Evolutionary conservation across 2,888 invertebrate genomes (phyloP), one percentile per base, ranked within the genome.

Genomic region (Ophion ellenae): DNA sequence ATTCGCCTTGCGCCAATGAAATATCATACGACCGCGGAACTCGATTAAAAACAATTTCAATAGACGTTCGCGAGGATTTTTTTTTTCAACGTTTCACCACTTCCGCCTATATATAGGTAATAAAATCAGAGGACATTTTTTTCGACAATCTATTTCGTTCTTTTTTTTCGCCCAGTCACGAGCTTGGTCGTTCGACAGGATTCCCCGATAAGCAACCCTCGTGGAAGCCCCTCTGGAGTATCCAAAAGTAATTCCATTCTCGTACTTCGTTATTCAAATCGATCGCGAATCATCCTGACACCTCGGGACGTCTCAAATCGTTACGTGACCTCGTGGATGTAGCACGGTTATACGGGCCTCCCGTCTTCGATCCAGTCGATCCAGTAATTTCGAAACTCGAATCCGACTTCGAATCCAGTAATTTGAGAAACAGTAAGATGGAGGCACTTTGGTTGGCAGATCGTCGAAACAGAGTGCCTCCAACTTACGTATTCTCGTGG

Each of bases 31-130:
- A 78, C 61, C 36, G 40, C 47, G n/a, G 11, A 78, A 86, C 36
- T 79, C 81, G 83, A 81, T 84, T 84, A 86, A 86, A 86, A 83
- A 86, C 78, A 76, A 84, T 78, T 76, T 86, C 71, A 45, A 67
- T 71, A 45, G 61, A 40, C 71, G 64, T 69, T 79, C 20, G 69
- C 47, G 64, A 64, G 81, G 75, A 53, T 78, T 61, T 20, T 61
- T 61, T 61, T 74, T 78, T 40, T 67, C 61, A 53, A 24, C n/a
- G 83, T 70, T 75, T 81, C 74, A 81, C 57, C 63, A 64, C 53
- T 53, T 40, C 24, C 63, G 11, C 59, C 20, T 14, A 17, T 32
- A 71, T 47, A 5, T 24, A 28, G 17, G 45, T 53, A 69, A 80
- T 77, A 64, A 69, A 61, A 83, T 78, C 63, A 53, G 53, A 74